Evolutionary conservation across 2,888 invertebrate genomes (phyloP).

Genomic region (Habrosyne pyritoides): DNA sequence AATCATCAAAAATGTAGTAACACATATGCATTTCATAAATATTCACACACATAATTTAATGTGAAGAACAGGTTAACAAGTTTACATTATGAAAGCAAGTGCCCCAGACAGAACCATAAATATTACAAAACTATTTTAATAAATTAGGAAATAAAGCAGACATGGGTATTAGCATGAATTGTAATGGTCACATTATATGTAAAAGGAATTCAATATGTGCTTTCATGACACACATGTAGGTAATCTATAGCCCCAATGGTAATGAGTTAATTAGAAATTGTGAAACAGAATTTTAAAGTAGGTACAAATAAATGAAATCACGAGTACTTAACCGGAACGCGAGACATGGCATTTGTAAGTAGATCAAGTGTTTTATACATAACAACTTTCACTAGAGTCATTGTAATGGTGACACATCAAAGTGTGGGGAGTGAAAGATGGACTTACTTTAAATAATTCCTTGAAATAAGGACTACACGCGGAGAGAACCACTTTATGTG

Average conservation of each 20-base stretch:
- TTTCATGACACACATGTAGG: slow-evolving; percentile 45
- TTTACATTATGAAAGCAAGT: slow-evolving; percentile 26
- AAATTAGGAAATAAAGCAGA: slow-evolving; percentile 45
- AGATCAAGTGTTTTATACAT: slow-evolving; percentile 84
- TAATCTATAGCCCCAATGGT: slow-evolving; percentile 64
- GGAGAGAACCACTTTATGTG: slow-evolving; percentile 93
- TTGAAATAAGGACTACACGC: slow-evolving; percentile 95
- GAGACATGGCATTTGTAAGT: slow-evolving; percentile 84
- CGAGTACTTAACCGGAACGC: slow-evolving; percentile 83
- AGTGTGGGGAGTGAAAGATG: slow-evolving; percentile 82
- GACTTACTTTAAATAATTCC: slow-evolving; percentile 91
- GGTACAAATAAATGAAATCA: slow-evolving; percentile 83
- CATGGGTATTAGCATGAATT: slow-evolving; percentile 46
- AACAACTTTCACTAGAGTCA: slow-evolving; percentile 84
- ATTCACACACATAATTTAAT: slow-evolving; percentile 10
- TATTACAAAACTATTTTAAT: slow-evolving; percentile 40
- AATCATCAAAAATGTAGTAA: slow-evolving; percentile 2
- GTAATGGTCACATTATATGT: slow-evolving; percentile 43
- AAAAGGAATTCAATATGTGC: slow-evolving; percentile 48
- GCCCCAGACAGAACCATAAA: slow-evolving; percentile 35
- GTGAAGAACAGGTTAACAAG: slow-evolving; percentile 4
- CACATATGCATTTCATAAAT: slow-evolving; percentile 5
- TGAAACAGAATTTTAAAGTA: slow-evolving; percentile 81
- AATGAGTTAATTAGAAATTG: slow-evolving; percentile 81
- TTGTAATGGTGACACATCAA: slow-evolving; percentile 84